Base-by-base conservation (phyloP, 2,888 invertebrate genomes). In the Dynastes hyllus region DNA sequence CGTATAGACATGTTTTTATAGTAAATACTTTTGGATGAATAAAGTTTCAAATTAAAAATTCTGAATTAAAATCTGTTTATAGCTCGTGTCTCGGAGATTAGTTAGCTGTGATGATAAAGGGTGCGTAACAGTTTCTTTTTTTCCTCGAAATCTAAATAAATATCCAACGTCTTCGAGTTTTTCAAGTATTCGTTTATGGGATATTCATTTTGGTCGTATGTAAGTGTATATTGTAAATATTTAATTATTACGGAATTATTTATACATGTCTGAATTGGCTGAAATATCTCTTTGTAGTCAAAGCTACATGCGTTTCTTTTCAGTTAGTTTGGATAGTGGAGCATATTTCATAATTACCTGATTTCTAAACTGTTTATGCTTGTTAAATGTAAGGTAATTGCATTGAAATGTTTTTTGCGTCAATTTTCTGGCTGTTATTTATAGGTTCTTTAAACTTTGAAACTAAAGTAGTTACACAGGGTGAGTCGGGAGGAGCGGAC, bases 1-100 rank as follows among this genome's bases (percentile, higher is more conserved):
- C 13, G 29, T 63, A 32, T 6, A 45, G 11, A n/a, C 32, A 32
- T 63, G 63, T 13, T 29, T 63, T 63, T 63, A 29, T 63, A 63
- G 63, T 63, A 63, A 63, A 63, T 63, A 63, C 27, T 63, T 63
- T 63, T 9, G 63, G 32, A 5, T 29, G 63, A 63, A 32, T 63
- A 63, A 32, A 13, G 37, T 63, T 63, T 63, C 27, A 32, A 63
- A 63, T 63, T 63, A 63, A 58, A 58, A 58, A 16, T 58, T 58
- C 55, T 58, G 55, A 58, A 58, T 58, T 58, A 58, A 58, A 58
- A 58, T 58, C 55, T 58, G 55, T 58, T 58, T 58, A 58, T 9
- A 58, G 22, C 22, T 22, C 16, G n/a, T 16, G 55, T 58, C 55
- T 22, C 13, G 2, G 2, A 58, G 22, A 58, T 55, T 55, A 55